A percentile compares a stretch with the other conserved stretches of the same genome.
Evolutionary conservation across 37 sponge, comb jelly and placozoan genomes (phyloP).

Genomic region (Theonella swinhoei): DNA sequence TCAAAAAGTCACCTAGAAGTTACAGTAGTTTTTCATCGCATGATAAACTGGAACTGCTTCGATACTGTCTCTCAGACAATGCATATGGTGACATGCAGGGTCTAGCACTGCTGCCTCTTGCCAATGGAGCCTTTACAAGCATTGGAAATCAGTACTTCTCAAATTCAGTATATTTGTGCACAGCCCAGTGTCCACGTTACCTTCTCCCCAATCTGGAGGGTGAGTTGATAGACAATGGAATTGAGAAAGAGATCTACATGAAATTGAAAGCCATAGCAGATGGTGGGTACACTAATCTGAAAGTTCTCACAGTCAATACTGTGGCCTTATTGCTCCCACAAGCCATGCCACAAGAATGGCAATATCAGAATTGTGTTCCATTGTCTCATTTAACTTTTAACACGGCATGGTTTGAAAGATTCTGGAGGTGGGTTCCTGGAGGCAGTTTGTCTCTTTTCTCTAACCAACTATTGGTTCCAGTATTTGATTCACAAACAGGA

Average conservation of each 20-base stretch:
- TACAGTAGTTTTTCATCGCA: too few species aligned
- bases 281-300: constrained; percentile 9
- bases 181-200: not conserved
- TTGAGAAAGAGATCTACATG: constrained; percentile 1
- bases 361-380: not conserved
- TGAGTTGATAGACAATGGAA: constrained; percentile 1
- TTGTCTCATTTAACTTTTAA: not conserved
- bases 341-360: not conserved
- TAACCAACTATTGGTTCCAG: constrained; percentile 6
- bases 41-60: too few species aligned
- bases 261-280: constrained; percentile 21
- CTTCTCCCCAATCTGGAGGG: too few species aligned
- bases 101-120: too few species aligned
- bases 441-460: not conserved
- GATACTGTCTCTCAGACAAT: too few species aligned
- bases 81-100: too few species aligned
- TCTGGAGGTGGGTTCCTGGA: constrained; percentile 40
- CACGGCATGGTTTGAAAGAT: constrained; percentile 6
- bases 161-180: constrained; percentile 21
- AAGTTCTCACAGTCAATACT: not conserved
- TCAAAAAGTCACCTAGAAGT: too few species aligned
- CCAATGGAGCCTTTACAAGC: too few species aligned
- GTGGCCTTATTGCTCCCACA: constrained; percentile 7
- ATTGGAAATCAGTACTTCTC: too few species aligned
- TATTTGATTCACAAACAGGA: not conserved